Conservation (phyloP, 2,113 vertebrate species). For the Spermophilus dauricus region DNA sequence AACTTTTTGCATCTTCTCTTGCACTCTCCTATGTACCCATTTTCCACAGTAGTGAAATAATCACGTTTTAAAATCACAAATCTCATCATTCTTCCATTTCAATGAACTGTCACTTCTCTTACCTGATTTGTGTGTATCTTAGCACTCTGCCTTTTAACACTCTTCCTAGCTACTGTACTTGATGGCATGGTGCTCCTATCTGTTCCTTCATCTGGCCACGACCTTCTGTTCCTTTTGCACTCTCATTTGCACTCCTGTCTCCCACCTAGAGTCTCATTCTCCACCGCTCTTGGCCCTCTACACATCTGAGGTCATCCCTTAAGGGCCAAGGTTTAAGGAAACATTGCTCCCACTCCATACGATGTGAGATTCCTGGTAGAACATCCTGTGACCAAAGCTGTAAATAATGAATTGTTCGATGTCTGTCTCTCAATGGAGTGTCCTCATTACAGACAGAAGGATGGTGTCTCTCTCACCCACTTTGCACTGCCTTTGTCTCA, state of each 20-base stretch:
- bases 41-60: neutral
- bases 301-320: neutral
- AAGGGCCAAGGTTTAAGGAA: neutral
- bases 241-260: neutral
- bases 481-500: neutral
- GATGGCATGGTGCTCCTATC: neutral
- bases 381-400: neutral
- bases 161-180: neutral
- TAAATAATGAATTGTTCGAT: fast-evolving
- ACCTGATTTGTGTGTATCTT: fast-evolving
- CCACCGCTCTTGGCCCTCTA: neutral
- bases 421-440: neutral
- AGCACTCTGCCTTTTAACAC: neutral
- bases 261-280: neutral
- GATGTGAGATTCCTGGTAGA: neutral
- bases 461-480: neutral
- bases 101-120: too few relatives aligned
- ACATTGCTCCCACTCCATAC: neutral
- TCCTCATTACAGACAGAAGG: neutral
- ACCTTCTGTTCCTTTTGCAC: neutral
- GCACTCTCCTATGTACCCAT: neutral
- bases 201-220: neutral
- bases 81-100: neutral
- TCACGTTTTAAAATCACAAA: neutral
- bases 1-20: neutral